A percentile compares a stretch with the other conserved stretches of the same genome.
Evolutionary conservation across 2,113 vertebrate species (phyloP).

Genomic region (Oreotrochilus melanogaster): DNA sequence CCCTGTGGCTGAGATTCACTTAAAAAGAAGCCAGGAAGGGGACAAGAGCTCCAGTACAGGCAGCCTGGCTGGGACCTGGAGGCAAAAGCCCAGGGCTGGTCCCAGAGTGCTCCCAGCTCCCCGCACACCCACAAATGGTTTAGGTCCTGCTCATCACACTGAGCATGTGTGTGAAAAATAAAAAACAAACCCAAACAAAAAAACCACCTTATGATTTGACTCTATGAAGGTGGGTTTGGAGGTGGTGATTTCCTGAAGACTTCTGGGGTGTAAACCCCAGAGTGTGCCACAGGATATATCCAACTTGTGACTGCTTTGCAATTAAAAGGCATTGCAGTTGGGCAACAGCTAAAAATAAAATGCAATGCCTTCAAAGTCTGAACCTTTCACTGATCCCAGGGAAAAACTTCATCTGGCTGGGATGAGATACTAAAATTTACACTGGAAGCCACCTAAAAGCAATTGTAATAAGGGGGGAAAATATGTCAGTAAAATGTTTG

Average conservation of each 20-base stretch:
- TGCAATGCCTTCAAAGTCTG: neutral
- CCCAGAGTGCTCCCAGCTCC: fast-evolving
- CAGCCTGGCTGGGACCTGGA: neutral
- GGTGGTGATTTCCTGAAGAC: neutral
- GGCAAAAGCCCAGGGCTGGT: neutral
- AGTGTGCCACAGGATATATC: neutral
- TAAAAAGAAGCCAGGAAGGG: neutral
- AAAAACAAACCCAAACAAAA: no score
- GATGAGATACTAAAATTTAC: constrained; percentile 10
- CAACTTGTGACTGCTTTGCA: neutral
- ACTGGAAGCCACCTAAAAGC: neutral
- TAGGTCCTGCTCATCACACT: neutral
- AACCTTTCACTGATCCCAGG: neutral
- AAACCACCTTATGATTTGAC: neutral
- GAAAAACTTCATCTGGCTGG: neutral
- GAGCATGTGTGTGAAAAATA: neutral
- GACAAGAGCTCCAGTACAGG: fast-evolving
- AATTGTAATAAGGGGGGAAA: neutral
- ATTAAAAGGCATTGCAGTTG: neutral
- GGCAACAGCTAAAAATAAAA: constrained; percentile 5
- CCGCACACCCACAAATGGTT: neutral
- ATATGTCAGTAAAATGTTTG: constrained; percentile 5
- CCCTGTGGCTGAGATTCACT: neutral
- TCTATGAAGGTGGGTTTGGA: fast-evolving
- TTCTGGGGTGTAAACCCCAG: neutral